A percentile compares a stretch with the other conserved stretches of the same genome.
Evolutionary conservation across 2,113 vertebrate genomes (phyloP).

Genomic region (Nothoprocta pentlandii): DNA sequence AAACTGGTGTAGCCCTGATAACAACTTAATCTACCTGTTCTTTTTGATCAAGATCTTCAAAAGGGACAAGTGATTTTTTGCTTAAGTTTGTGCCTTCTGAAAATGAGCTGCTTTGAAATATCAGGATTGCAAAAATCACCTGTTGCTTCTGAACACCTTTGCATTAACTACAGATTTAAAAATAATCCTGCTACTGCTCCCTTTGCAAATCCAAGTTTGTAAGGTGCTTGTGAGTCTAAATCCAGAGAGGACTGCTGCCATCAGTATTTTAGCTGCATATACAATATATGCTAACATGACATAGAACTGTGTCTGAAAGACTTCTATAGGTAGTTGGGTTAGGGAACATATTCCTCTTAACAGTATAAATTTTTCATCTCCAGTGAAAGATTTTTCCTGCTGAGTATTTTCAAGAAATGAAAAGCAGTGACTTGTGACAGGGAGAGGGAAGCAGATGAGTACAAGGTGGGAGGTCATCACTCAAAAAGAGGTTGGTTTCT

Average conservation of each 20-base stretch:
- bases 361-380: neutral
- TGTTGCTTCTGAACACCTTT: neutral
- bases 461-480: neutral
- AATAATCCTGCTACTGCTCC: neutral
- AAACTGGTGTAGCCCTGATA: neutral
- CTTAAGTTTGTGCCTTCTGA: neutral
- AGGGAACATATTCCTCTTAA: neutral
- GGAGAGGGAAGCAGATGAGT: neutral
- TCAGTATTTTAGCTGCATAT: neutral
- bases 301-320: neutral
- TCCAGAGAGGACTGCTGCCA: neutral
- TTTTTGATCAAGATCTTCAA: neutral
- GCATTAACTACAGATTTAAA: neutral
- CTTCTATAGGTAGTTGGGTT: neutral
- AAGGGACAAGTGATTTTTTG: neutral
- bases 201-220: conserved; percentile 8
- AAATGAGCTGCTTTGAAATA: neutral
- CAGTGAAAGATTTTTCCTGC: neutral
- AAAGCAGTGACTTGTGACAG: neutral
- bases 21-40: neutral
- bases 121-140: neutral
- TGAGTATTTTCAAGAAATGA: neutral
- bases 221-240: conserved; percentile 9
- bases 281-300: neutral
- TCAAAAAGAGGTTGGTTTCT: neutral